These are phyloP conservation scores for Oreotragus oreotragus DNA, from an alignment of 2,113 vertebrate genomes.

Conservation along the genomic window DNA sequence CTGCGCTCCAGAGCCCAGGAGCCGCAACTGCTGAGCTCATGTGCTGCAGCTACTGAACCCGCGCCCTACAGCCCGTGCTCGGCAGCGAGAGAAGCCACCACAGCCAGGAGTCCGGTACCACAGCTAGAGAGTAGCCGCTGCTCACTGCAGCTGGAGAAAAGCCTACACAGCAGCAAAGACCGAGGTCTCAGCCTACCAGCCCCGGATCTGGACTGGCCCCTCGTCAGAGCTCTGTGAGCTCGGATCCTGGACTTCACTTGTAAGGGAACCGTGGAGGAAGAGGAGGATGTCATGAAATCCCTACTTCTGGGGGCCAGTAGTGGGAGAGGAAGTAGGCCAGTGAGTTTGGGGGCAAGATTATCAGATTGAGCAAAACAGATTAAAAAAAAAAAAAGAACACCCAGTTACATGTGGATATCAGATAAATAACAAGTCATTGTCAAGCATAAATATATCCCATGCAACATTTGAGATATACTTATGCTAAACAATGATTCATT, in stretches of 20 bases:
- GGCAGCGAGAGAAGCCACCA: neutral
- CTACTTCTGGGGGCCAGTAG: neutral
- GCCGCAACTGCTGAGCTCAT: neutral
- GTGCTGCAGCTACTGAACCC: neutral
- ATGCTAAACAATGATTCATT: neutral
- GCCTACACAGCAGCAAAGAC: neutral
- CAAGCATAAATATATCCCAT: neutral
- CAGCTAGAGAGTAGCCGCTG: neutral
- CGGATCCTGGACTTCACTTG: neutral
- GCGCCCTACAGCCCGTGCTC: neutral
- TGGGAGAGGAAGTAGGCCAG: neutral
- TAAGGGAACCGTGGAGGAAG: neutral
- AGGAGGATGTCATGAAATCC: neutral
- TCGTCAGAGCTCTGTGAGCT: neutral
- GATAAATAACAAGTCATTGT: neutral
- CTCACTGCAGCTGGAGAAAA: neutral
- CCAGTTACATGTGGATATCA: neutral
- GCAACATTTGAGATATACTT: neutral
- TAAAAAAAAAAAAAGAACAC: neutral
- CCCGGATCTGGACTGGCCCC: neutral
- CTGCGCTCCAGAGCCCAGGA: neutral
- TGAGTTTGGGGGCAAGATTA: neutral
- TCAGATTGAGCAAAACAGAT: neutral
- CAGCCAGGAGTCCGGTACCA: rapidly evolving
- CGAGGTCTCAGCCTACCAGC: neutral